A percentile compares a stretch with the other conserved stretches of the same genome.
Conservation (phyloP, 2,113 vertebrate species). For the Psephotus haematonotus region DNA sequence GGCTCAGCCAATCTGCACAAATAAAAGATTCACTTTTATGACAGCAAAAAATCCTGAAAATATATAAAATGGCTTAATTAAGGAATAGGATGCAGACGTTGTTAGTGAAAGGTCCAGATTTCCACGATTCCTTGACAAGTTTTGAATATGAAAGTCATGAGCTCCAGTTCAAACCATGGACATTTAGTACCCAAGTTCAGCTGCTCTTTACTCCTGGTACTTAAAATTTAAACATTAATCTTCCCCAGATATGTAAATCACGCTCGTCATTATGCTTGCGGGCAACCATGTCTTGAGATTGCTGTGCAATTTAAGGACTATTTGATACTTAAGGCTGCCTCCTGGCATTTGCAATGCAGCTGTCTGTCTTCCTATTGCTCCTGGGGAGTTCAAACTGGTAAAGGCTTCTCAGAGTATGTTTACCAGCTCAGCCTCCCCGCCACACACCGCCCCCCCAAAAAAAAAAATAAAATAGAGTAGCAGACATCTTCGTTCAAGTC, state of each 20-base stretch:
- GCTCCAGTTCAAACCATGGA: not conserved
- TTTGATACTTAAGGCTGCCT: not conserved
- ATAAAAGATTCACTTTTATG: not conserved
- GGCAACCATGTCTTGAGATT: not conserved
- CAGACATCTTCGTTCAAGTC: not conserved
- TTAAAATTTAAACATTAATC: not conserved
- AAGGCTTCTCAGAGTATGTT: not conserved
- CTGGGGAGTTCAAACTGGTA: not conserved
- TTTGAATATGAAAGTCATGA: not conserved
- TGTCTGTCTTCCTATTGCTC: not conserved
- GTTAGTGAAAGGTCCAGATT: not conserved
- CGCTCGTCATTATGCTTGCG: not conserved
- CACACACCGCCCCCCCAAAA: not conserved
- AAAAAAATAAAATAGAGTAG: not conserved
- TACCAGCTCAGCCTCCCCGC: accelerated
- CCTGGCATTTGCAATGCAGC: not conserved
- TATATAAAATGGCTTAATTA: not conserved
- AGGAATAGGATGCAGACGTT: not conserved
- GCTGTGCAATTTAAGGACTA: not conserved
- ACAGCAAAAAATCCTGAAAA: not conserved
- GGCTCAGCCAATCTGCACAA: not conserved
- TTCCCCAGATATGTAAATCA: not conserved
- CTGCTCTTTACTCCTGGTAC: not conserved
- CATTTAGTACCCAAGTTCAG: not conserved
- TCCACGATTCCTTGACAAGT: not conserved